A percentile compares a stretch with the other conserved stretches of the same genome.
phyloP scores from a whole-genome alignment of 2,797 vertebrate species.

The Darevskia mixta region DNA sequence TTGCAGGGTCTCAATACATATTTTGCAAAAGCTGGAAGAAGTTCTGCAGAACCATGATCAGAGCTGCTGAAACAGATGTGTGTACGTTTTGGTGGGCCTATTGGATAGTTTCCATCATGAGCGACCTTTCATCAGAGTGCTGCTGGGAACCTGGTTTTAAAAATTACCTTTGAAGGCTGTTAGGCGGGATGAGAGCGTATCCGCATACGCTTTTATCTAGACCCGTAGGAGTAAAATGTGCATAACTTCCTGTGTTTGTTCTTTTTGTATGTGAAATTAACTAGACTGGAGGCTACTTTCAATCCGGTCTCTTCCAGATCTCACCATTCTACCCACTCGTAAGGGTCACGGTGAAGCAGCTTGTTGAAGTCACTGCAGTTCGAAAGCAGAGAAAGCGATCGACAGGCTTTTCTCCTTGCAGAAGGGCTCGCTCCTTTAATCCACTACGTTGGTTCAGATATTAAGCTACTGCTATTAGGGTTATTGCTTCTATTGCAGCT shows the following conservation, averaged over 20 bases:
- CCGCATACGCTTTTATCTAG: neutral
- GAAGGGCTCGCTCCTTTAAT: neutral
- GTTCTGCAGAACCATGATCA: neutral
- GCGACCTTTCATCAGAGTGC: neutral
- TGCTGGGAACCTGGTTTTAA: neutral
- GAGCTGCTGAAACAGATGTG: neutral
- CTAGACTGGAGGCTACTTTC: neutral
- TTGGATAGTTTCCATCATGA: neutral
- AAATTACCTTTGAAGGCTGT: neutral
- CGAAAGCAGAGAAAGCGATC: neutral
- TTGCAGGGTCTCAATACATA: neutral
- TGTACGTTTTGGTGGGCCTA: neutral
- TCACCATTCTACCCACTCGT: neutral
- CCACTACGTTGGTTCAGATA: neutral
- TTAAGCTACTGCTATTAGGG: neutral
- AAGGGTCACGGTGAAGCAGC: neutral
- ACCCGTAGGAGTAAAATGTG: too few relatives aligned
- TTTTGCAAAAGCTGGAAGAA: neutral
- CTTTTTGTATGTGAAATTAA: neutral
- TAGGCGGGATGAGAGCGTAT: neutral
- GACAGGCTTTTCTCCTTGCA: neutral
- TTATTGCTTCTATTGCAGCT: neutral
- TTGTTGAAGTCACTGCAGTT: neutral
- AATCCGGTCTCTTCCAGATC: neutral
- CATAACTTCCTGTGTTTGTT: neutral